These are phyloP conservation scores for Pelecanoides urinatrix DNA, from an alignment of 2,113 vertebrate species.

Conservation along the genomic window DNA sequence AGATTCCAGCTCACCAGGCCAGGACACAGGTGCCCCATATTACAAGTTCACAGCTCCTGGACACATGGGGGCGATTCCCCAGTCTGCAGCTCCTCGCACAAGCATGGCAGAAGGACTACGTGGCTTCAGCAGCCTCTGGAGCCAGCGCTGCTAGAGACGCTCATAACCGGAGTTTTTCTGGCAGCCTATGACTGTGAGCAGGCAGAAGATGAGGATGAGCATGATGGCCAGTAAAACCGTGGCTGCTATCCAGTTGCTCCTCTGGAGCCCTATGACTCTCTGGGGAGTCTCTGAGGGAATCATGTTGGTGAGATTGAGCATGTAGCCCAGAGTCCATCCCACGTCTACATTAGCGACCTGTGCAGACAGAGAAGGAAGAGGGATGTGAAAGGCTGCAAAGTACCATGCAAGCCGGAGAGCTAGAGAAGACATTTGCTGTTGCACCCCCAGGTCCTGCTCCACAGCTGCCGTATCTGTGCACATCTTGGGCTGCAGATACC, in stretches of 20 bases:
- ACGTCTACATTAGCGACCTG: conserved; percentile 74
- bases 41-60: neutral
- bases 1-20: neutral
- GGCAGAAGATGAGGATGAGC: conserved; percentile 15
- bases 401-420: neutral
- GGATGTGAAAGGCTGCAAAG: neutral
- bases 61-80: rapidly evolving
- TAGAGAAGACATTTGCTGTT: neutral
- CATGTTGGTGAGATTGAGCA: conserved; percentile 82
- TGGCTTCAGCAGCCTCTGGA: neutral
- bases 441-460: neutral
- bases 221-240: conserved; percentile 60
- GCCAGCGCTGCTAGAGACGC: neutral
- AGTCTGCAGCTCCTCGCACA: neutral
- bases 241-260: conserved; percentile 68
- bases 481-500: neutral
- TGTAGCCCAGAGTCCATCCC: conserved; percentile 88
- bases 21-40: too few relatives aligned
- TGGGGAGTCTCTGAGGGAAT: conserved; percentile 71
- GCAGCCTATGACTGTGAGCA: neutral
- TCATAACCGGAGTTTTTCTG: neutral
- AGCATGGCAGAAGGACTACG: neutral
- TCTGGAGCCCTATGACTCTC: conserved; percentile 56
- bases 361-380: neutral
- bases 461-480: neutral